phyloP scores from a whole-genome alignment of 1,140 invertebrate species.

The Leptinotarsa undecemlineata region DNA sequence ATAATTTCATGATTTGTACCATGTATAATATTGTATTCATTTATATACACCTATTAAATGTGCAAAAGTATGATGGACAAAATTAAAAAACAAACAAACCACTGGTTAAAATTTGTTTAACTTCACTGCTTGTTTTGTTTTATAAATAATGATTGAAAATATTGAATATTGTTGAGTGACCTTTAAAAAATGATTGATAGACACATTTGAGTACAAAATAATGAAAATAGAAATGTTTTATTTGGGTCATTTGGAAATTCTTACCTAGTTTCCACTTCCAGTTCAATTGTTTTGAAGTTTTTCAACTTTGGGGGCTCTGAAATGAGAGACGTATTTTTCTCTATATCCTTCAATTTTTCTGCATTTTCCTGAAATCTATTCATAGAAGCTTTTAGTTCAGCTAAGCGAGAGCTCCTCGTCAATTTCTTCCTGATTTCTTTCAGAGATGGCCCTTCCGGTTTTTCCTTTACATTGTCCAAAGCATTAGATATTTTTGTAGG shows the following conservation, averaged over 20 bases:
- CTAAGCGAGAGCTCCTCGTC: constrained; percentile 65
- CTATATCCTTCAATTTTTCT: constrained; percentile 58
- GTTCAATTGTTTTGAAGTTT: constrained; percentile 71
- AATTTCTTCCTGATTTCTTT: constrained; percentile 70
- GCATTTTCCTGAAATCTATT: constrained; percentile 62
- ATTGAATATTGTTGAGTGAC: too few relatives aligned
- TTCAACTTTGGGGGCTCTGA: constrained; percentile 60
- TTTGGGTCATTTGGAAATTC: background rate
- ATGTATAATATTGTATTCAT: too few relatives aligned
- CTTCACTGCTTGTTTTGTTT: too few relatives aligned
- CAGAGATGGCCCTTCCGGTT: constrained; percentile 63
- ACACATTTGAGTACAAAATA: too few relatives aligned
- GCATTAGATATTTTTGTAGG: constrained; percentile 54
- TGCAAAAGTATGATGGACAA: too few relatives aligned
- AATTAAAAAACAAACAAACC: too few relatives aligned
- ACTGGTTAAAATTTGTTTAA: too few relatives aligned
- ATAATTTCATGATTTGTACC: too few relatives aligned
- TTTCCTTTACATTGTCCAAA: constrained; percentile 53
- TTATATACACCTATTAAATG: too few relatives aligned
- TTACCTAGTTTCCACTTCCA: constrained; percentile 73
- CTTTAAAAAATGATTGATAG: too few relatives aligned
- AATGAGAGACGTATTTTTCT: constrained; percentile 50
- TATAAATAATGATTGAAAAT: too few relatives aligned
- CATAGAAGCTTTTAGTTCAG: constrained; percentile 67
- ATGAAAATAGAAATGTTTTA: too few relatives aligned